Conservation (phyloP, 2,113 vertebrate species). For the Pterocles burchelli region DNA sequence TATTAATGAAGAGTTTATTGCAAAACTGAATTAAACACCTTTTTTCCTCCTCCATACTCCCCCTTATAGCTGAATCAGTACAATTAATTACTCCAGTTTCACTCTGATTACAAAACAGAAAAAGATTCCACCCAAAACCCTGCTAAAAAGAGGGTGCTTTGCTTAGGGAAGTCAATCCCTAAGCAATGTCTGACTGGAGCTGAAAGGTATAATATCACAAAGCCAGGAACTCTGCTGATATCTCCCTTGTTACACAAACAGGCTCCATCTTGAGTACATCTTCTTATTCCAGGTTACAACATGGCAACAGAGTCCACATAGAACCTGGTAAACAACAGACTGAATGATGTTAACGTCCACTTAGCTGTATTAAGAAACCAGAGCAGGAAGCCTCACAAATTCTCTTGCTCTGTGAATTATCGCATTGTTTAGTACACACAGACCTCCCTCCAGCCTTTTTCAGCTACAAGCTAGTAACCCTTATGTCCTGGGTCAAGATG, state of each 20-base stretch:
- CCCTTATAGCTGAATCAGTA: not conserved
- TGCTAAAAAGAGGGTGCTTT: not conserved
- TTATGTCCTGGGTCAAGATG: not conserved
- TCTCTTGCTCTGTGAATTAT: not conserved
- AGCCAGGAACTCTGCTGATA: not conserved
- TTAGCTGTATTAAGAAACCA: not conserved
- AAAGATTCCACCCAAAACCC: not conserved
- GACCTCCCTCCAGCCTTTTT: not conserved
- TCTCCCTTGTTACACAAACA: not conserved
- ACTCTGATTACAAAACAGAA: not conserved
- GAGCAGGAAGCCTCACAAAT: not conserved
- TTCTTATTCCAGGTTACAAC: not conserved
- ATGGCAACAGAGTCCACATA: not conserved
- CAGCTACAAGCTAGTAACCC: not conserved
- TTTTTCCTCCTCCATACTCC: not conserved
- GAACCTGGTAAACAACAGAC: not conserved
- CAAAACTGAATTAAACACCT: not conserved
- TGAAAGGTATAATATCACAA: not conserved
- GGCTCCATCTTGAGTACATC: not conserved
- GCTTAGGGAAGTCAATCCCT: not conserved
- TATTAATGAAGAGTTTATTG: not conserved
- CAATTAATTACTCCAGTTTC: not conserved
- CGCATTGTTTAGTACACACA: fast-evolving
- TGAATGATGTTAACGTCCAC: not conserved
- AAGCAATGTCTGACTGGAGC: not conserved